Conservation (phyloP, 2,888 invertebrate genomes). For the Brachyptera risi region DNA sequence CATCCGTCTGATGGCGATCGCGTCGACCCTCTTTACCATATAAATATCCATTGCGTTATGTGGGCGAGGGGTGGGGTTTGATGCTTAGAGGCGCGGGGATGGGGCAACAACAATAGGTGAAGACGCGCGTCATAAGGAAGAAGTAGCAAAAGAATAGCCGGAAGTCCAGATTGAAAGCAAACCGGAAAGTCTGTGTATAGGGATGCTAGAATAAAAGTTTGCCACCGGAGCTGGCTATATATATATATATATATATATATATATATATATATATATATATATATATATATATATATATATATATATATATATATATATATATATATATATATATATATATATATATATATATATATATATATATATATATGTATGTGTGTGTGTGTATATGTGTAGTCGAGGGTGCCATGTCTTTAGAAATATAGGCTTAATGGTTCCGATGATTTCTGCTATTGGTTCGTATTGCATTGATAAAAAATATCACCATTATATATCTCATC, state of each 20-base stretch:
- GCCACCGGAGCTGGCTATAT: not conserved
- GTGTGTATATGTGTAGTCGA: not conserved
- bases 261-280: not conserved
- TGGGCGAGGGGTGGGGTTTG: not conserved
- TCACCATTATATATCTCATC: too few relatives aligned
- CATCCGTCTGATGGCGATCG: too few relatives aligned
- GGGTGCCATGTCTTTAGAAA: too few relatives aligned
- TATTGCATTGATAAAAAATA: too few relatives aligned
- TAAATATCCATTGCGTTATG: slow-evolving; percentile 2
- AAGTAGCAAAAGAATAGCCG: slow-evolving; percentile 6
- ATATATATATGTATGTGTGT: not conserved
- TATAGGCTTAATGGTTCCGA: too few relatives aligned
- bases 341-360: not conserved
- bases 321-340: not conserved
- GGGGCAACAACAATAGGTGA: slow-evolving; percentile 17
- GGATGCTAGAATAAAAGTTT: not conserved
- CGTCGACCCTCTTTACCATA: slow-evolving; percentile 1
- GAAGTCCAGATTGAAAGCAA: slow-evolving; percentile 2
- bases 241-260: too few relatives aligned
- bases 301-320: not conserved
- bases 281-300: too few relatives aligned
- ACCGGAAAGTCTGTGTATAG: slow-evolving; percentile 4
- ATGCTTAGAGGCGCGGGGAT: not conserved
- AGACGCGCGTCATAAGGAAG: slow-evolving; percentile 7
- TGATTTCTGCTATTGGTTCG: too few relatives aligned